Conservation (phyloP, 2,888 invertebrate species). For the Octodonta nipae region DNA sequence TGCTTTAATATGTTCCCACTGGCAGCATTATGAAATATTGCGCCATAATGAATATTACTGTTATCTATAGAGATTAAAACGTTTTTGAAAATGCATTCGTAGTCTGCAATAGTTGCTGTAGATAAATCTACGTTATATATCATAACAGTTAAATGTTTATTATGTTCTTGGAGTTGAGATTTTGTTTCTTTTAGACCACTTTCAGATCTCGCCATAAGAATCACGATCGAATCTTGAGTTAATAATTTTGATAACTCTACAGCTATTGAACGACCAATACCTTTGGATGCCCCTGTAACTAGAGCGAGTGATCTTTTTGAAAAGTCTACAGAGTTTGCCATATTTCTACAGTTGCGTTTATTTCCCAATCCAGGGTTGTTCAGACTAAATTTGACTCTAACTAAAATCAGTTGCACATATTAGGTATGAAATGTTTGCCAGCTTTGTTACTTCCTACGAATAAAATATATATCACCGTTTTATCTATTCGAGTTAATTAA, state of each 20-base stretch:
- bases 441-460: too few species aligned
- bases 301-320: slow-evolving; percentile 48
- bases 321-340: slow-evolving; percentile 37
- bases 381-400: too few species aligned
- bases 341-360: too few species aligned
- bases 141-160: slow-evolving; percentile 22
- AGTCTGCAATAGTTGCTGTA: slow-evolving; percentile 36
- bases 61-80: slow-evolving; percentile 32
- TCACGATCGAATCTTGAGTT: slow-evolving; percentile 52
- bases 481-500: too few species aligned
- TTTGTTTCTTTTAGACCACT: slow-evolving; percentile 54
- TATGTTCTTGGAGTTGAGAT: slow-evolving; percentile 37
- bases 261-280: slow-evolving; percentile 73
- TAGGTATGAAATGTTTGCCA: too few species aligned
- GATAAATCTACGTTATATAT: slow-evolving; percentile 22
- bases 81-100: slow-evolving; percentile 38
- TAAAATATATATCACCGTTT: too few species aligned
- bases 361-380: too few species aligned
- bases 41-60: slow-evolving; percentile 44
- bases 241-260: slow-evolving; percentile 55
- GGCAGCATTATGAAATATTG: slow-evolving; percentile 83
- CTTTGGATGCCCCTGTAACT: slow-evolving; percentile 76
- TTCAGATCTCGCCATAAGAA: slow-evolving; percentile 62
- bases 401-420: too few species aligned
- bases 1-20: slow-evolving; percentile 60